phyloP scores from a whole-genome alignment of 1,140 invertebrate genomes.

The Bombus superbus region DNA sequence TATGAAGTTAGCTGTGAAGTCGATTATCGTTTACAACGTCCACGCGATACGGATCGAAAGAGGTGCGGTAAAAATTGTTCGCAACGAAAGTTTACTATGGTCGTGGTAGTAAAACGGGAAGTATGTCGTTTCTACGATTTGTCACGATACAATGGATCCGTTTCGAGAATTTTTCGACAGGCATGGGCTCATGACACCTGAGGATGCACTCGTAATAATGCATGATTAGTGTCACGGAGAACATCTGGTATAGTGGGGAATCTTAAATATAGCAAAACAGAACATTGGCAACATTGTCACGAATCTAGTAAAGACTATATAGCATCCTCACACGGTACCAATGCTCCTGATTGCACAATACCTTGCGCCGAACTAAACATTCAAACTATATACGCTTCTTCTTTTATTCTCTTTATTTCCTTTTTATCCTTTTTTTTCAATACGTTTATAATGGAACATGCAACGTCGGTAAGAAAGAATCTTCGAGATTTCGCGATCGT shows the following conservation, averaged over 20 bases:
- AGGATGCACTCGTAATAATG: slow-evolving; percentile 46
- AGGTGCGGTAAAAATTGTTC: neutral
- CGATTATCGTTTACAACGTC: slow-evolving; percentile 50
- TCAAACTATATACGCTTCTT: neutral
- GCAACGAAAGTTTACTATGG: neutral
- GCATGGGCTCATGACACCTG: slow-evolving; percentile 26
- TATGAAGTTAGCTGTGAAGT: slow-evolving; percentile 52
- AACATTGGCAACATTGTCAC: slow-evolving; percentile 49
- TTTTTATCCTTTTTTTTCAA: neutral
- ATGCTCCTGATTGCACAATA: slow-evolving; percentile 40
- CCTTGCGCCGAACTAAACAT: slow-evolving; percentile 11
- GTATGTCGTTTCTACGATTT: slow-evolving; percentile 12
- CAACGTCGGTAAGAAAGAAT: neutral
- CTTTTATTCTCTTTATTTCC: neutral
- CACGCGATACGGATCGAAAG: slow-evolving; percentile 35
- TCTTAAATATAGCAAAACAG: slow-evolving; percentile 49
- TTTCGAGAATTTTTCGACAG: slow-evolving; percentile 37
- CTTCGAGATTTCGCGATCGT: neutral
- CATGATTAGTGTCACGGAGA: slow-evolving; percentile 52
- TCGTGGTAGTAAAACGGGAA: neutral
- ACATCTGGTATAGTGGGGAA: slow-evolving; percentile 13
- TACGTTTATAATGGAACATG: neutral
- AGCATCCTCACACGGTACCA: slow-evolving; percentile 38
- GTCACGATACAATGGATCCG: neutral
- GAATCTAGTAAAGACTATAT: slow-evolving; percentile 42